Base-by-base conservation (phyloP, 2,113 vertebrate species). In the Bubo bubo region DNA sequence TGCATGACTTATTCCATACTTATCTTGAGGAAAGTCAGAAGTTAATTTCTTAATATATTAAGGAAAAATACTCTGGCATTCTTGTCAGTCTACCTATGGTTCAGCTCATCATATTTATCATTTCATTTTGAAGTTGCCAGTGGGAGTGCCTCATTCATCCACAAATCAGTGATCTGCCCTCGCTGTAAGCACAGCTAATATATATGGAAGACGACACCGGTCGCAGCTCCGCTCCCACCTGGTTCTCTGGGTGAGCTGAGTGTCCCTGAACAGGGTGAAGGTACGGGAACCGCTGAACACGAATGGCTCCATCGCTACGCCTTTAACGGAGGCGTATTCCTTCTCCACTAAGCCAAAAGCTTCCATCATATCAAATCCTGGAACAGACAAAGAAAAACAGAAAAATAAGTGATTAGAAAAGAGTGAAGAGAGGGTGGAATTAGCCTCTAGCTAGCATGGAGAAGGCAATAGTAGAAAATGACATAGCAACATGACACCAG, bases 321-420 rank as follows among this genome's bases (percentile, higher is more conserved):
- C 99, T 15, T 98, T 98, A 63, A 99, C 82, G 2, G 99, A 98
- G 19, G 99, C 98, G 5, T 99, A 99, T 41, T 98, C 98, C 77
- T 94, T 98, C 87, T 96, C 98, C 11, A 98, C 98, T 66, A 99
- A 97, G 86, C 99, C 99, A 47, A 99, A 99, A 10, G 97, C 98
- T 30, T 98, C 98, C 99, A 99, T 99, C 98, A 99, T 99, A 96
- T 99, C 98, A 60, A 99, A 99, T 22, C 99, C 99, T 99, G 88
- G 49, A 32, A 66, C 10, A 58, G 50, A 58, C 19, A 77, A 39
- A 85, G 24, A 12, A 26, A 66, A 79, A 28, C 11, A 72, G 37
- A 41, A 30, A 82, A 85, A 34, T 2, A 43, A 11, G 35, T 8
- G 22, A 30, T 73, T 58, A 72, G 66, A 43, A 49, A 76, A 50